phyloP scores from a whole-genome alignment of 2,888 invertebrate genomes.

The Fragum fragum region DNA sequence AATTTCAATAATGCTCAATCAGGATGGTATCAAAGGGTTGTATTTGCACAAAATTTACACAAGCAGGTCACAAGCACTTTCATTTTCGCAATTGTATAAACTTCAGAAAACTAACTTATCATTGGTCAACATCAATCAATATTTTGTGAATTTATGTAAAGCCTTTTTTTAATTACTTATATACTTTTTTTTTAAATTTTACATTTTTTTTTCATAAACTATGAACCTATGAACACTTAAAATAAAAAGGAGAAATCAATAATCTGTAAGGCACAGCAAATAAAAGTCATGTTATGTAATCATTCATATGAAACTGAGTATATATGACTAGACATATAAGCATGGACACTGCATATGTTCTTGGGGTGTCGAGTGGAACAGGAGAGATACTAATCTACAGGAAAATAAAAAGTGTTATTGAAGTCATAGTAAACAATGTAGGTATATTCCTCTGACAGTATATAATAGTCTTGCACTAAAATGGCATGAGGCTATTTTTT shows the following conservation, averaged over 20 bases:
- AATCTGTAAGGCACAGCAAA: slow-evolving; percentile 84
- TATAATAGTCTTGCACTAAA: too few species aligned
- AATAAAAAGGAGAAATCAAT: slow-evolving; percentile 76
- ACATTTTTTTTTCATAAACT: slow-evolving; percentile 16
- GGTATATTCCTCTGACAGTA: too few species aligned
- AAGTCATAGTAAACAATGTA: too few species aligned
- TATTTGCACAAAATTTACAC: background rate
- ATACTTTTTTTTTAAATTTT: slow-evolving; percentile 20
- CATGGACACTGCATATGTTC: slow-evolving; percentile 41
- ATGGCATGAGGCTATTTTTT: too few species aligned
- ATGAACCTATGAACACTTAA: slow-evolving; percentile 80
- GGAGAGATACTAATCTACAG: too few species aligned
- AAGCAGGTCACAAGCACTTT: slow-evolving; percentile 1
- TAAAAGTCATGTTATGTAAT: slow-evolving; percentile 81
- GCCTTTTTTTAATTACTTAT: slow-evolving; percentile 54
- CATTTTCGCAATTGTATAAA: slow-evolving; percentile 31
- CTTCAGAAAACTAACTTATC: slow-evolving; percentile 65
- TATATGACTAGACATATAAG: slow-evolving; percentile 77
- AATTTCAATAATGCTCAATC: too few species aligned
- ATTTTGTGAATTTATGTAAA: slow-evolving; percentile 80
- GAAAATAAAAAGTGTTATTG: too few species aligned
- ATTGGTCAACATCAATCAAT: slow-evolving; percentile 80
- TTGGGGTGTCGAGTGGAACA: background rate
- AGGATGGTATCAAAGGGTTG: background rate
- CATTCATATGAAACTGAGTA: slow-evolving; percentile 76